Base-by-base conservation (phyloP, 92 coral and sea anemone species). In the Heliopora coerulea region DNA sequence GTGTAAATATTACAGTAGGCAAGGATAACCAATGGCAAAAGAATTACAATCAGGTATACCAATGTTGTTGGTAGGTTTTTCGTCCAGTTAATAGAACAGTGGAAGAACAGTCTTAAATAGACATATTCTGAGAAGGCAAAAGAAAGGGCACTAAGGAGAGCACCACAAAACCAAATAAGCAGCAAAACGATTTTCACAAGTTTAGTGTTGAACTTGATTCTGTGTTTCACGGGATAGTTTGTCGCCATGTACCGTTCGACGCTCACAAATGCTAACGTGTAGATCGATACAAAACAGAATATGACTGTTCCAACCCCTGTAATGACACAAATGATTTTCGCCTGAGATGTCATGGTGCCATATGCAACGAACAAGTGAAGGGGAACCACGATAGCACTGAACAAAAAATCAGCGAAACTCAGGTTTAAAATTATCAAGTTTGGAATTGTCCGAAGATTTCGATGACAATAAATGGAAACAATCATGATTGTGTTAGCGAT, bases 161-260 rank as follows among this genome's bases (percentile, higher is more conserved):
- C 25, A 11, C 41, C n/a, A 6, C 58, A 46, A 0, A 27, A 37
- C 74, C 74, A 67, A 25, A 67, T 67, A n/a, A 24, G 1, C 24
- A 52, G 20, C 14, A 67, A 27, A 12, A 35, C 33, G 33, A 18
- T 0, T 12, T 67, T 24, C 20, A 67, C 20, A 1, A 18, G 0
- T 23, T 14, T 67, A 3, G 0, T 42, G 14, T 28, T 30, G 59
- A 67, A 67, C 0, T 1, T 3, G 6, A 8, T 14, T 25, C 74
- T 67, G 74, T 67, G 59, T 67, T 30, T 3, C 1, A 67, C 1
- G 26, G 74, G 74, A 27, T 37, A 46, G 25, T 67, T 67, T 15
- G 74, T 67, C 0, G 74, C 74, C 74, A 67, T 23, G 20, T 25
- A 67, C 21, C 74, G 26, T 44, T 67, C 74, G 37, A 67, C 34